Evolutionary conservation across 2,888 invertebrate species (phyloP).

Genomic region (Plebejus argus): DNA sequence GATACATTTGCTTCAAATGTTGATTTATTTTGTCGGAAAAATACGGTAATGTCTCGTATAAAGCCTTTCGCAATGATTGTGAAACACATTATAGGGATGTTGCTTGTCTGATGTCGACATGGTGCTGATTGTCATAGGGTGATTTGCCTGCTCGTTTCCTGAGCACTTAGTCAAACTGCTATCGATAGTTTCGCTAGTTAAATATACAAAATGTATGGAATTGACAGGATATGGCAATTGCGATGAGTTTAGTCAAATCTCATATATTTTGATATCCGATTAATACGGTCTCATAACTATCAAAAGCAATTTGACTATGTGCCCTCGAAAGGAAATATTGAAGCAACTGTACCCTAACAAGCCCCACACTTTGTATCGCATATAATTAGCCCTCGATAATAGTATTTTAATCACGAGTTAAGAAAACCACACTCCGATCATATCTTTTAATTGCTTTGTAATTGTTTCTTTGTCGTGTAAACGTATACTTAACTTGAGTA

Average conservation of each 20-base stretch:
- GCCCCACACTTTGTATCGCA: background rate
- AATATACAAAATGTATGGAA: no score
- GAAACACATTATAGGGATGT: background rate
- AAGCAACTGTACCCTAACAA: background rate
- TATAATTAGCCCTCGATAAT: background rate
- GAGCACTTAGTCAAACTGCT: no score
- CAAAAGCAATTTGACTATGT: background rate
- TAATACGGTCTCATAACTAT: background rate
- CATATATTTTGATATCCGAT: no score
- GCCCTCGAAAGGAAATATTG: background rate
- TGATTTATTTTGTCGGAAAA: background rate
- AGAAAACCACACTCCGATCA: background rate
- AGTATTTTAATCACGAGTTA: constrained; percentile 12
- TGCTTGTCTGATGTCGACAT: background rate
- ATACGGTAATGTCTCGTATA: background rate
- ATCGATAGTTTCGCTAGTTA: no score
- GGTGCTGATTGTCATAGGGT: background rate
- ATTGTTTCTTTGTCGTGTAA: constrained; percentile 6
- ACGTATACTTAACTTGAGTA: constrained; percentile 12
- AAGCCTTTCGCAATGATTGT: background rate
- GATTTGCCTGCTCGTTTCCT: background rate
- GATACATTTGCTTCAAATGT: constrained; percentile 2
- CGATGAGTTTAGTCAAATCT: no score
- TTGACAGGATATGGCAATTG: no score
- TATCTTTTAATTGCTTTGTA: constrained; percentile 19